These are phyloP conservation scores for Indicator maculatus DNA, from an alignment of 2,113 vertebrate species.

Conservation along the genomic window DNA sequence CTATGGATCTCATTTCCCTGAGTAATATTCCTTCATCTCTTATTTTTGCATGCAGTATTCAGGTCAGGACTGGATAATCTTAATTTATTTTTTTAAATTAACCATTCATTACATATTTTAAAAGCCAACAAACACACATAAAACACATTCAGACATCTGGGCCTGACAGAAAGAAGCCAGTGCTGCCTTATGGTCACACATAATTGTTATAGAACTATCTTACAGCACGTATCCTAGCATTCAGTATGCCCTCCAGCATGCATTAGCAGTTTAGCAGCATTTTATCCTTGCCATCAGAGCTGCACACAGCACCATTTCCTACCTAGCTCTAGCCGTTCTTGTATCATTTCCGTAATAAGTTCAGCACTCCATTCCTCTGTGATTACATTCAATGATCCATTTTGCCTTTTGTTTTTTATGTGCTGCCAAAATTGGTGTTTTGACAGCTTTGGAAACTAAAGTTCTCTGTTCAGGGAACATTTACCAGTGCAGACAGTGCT, in stretches of 20 bases:
- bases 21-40: constrained; percentile 19
- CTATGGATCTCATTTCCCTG: constrained; percentile 53
- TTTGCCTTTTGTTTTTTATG: constrained; percentile 51
- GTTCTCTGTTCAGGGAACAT: not conserved
- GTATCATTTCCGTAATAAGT: constrained; percentile 42
- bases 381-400: constrained; percentile 38
- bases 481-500: not conserved
- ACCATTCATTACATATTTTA: not conserved
- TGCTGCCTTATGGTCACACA: not conserved
- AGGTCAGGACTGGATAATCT: constrained; percentile 19
- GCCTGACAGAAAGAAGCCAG: not conserved
- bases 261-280: not conserved
- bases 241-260: constrained; percentile 18
- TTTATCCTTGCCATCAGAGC: not conserved
- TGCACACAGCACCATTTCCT: not conserved
- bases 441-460: not conserved
- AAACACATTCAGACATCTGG: not conserved
- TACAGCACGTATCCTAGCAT: not conserved
- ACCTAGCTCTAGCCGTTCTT: not conserved
- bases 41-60: constrained; percentile 34
- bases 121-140: not conserved
- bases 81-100: constrained; percentile 49
- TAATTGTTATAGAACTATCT: not conserved
- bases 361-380: not conserved
- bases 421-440: constrained; percentile 6